Base-by-base conservation (phyloP, 1,140 invertebrate genomes). In the Hycleus cichorii region DNA sequence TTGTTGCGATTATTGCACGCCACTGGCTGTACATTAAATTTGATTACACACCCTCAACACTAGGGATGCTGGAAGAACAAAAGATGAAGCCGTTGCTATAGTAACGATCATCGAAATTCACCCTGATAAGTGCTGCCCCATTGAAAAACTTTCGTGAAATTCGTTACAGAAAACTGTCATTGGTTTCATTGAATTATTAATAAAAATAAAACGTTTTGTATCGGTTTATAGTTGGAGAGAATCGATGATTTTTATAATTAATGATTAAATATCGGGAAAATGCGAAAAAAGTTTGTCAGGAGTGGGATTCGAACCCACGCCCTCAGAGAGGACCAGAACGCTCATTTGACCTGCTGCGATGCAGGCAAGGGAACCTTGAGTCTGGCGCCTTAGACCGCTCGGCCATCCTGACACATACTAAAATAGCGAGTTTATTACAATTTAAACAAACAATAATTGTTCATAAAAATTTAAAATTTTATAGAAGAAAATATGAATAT, bases 231-330 rank as follows among this genome's bases (percentile, higher is more conserved):
- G 1, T 18, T 18, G 18, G 1, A 1, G 18, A 18, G 18, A 18
- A 18, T 18, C 1, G 18, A 1, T 18, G 18, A 18, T 18, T 18
- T 18, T 18, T 18, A 18, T 18, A 18, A 18, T 18, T 18, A 18
- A 18, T 18, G 18, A 18, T 18, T 18, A 18, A 26, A 51, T 27
- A 8, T 0, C 42, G 9, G 32, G 9, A 49, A 55, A 60, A 49
- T 44, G 32, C 1, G 49, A 39, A 38, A 52, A 46, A 10, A 26
- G 40, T 18, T 75, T 87, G 84, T 86, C 85, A 87, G 85, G 83
- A 87, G 85, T 86, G 85, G 85, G 85, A 85, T 87, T 87, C 82
- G 84, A 87, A 87, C 85, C 85, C 84, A 86, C 85, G 85, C 85
- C 84, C 84, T 84, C 84, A 85, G 77, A 82, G 84, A 84, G 83